phyloP scores from a whole-genome alignment of 1,140 invertebrate species.

The Drosophila oshimai region DNA sequence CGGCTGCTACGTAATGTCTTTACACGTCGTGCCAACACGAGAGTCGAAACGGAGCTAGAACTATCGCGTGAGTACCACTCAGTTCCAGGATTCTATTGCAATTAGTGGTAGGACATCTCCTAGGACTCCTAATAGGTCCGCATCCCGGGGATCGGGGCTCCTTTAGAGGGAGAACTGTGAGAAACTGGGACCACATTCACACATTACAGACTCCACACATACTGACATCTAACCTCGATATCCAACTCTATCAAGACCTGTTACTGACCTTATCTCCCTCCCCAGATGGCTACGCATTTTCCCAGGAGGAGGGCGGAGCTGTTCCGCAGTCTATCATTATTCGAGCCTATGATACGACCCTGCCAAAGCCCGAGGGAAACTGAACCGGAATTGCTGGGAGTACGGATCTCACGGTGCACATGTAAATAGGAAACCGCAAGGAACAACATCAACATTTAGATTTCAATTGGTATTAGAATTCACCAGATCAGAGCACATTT shows the following conservation, averaged over 20 bases:
- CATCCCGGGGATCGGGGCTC: neutral
- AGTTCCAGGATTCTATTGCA: conserved; percentile 15
- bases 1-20: conserved; percentile 96
- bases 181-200: neutral
- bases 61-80: conserved; percentile 92
- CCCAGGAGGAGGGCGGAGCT: conserved; percentile 98
- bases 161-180: neutral
- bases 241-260: no score
- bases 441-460: conserved; percentile 10
- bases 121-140: conserved; percentile 25
- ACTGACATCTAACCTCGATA: neutral
- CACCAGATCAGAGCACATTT: conserved; percentile 3
- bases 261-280: neutral
- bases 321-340: conserved; percentile 96
- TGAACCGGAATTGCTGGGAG: conserved; percentile 31
- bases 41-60: conserved; percentile 92
- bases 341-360: conserved; percentile 95
- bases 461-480: conserved; percentile 11
- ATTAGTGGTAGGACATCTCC: conserved; percentile 26
- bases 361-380: conserved; percentile 89
- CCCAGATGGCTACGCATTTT: conserved; percentile 98
- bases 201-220: conserved; percentile 28
- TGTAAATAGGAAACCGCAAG: conserved; percentile 6
- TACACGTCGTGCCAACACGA: conserved; percentile 89
- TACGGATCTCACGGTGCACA: conserved; percentile 7